phyloP scores from a whole-genome alignment of 2,797 vertebrate species.

The Poecilia wingei region DNA sequence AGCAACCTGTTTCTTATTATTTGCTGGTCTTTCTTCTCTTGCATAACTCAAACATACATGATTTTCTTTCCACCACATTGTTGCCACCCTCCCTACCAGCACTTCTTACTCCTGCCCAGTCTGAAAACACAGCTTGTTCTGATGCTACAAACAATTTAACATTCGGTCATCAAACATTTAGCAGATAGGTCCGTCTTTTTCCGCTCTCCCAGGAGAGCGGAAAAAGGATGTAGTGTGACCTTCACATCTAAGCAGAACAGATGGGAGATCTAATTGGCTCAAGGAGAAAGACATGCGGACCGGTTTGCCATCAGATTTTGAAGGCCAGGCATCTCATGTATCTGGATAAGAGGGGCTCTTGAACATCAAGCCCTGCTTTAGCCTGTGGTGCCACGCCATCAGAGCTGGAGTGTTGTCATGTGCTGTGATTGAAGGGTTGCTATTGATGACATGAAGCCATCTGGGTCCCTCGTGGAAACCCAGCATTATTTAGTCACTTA shows the following conservation, averaged over 20 bases:
- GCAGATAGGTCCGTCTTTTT: slow-evolving; percentile 17
- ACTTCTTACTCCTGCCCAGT: slow-evolving; percentile 7
- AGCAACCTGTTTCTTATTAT: not conserved
- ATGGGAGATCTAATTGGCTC: slow-evolving; percentile 19
- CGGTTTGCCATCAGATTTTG: slow-evolving; percentile 15
- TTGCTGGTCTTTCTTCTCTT: not conserved
- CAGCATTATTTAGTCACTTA: slow-evolving; percentile 11
- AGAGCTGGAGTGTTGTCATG: slow-evolving; percentile 8
- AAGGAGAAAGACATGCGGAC: not conserved
- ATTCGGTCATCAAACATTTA: slow-evolving; percentile 23
- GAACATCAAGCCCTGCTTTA: slow-evolving; percentile 19
- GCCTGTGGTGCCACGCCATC: not conserved
- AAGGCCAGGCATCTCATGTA: slow-evolving; percentile 5
- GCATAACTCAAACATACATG: slow-evolving; percentile 1
- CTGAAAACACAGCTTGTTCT: not conserved
- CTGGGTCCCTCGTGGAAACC: not conserved
- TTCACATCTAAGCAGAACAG: slow-evolving; percentile 17
- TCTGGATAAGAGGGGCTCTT: slow-evolving; percentile 7
- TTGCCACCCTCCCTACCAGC: not conserved
- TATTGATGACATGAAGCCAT: not conserved
- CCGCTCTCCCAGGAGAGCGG: not conserved
- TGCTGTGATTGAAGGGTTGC: slow-evolving; percentile 9
- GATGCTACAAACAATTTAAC: not conserved
- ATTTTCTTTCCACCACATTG: not conserved
- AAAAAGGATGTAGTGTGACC: not conserved